Percentiles rank a stretch among this genome's conserved stretches.
phyloP scores from a whole-genome alignment of 2,888 invertebrate species.

The Periphyllus acericola region DNA sequence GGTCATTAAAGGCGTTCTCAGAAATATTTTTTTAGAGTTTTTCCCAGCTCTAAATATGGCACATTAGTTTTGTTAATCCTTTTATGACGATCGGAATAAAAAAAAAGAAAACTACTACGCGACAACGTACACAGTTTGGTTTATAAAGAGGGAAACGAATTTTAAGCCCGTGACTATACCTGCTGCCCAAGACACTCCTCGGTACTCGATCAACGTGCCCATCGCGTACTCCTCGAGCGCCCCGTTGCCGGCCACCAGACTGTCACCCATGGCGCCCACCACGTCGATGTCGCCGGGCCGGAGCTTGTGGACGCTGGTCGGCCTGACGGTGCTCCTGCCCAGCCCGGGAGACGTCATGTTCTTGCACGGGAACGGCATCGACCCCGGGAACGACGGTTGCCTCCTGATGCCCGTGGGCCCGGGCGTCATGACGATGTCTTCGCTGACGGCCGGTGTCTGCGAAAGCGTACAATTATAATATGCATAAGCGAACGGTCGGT shows the following conservation, averaged over 20 bases:
- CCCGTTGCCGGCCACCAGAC: conserved; percentile 78
- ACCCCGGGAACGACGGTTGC: conserved; percentile 64
- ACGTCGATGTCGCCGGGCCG: conserved; percentile 79
- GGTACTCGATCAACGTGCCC: conserved; percentile 78
- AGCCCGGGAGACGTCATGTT: conserved; percentile 67
- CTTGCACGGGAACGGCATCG: conserved; percentile 73
- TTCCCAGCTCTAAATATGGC: no score
- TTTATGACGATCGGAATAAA: no score
- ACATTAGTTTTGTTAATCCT: no score
- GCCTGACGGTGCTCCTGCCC: conserved; percentile 68
- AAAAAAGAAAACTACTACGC: no score
- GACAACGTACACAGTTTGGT: no score
- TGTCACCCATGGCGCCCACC: conserved; percentile 79
- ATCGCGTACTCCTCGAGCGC: conserved; percentile 79
- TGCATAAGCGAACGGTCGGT: not conserved
- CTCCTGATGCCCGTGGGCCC: conserved; percentile 63
- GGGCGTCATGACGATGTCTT: conserved; percentile 36
- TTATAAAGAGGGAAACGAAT: no score
- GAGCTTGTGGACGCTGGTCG: conserved; percentile 76
- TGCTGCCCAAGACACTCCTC: conserved; percentile 81
- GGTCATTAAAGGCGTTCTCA: no score
- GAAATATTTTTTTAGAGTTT: no score
- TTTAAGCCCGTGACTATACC: conserved; percentile 68
- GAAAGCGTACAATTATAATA: not conserved
- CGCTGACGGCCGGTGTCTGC: conserved; percentile 44